A percentile compares a stretch with the other conserved stretches of the same genome.
Evolutionary conservation across 1,140 invertebrate species (phyloP).

Genomic region (Apis dorsata): DNA sequence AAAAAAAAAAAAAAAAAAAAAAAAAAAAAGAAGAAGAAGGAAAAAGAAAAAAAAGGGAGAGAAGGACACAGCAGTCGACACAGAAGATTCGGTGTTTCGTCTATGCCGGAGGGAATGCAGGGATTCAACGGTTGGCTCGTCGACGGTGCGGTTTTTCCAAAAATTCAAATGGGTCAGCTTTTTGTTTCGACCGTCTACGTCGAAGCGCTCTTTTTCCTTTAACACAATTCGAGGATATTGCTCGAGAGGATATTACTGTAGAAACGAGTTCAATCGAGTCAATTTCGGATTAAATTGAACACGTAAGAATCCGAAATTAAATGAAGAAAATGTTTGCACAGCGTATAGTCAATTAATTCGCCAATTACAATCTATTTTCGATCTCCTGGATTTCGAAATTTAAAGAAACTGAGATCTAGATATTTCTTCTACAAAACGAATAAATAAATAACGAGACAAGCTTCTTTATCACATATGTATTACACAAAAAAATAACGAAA

Average conservation of each 20-base stretch:
- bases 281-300: too few relatives aligned
- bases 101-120: neutral
- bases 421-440: neutral
- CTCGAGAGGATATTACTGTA: neutral
- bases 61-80: neutral
- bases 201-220: neutral
- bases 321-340: too few relatives aligned
- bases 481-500: too few relatives aligned
- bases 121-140: neutral
- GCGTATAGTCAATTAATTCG: neutral
- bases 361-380: too few relatives aligned
- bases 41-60: neutral
- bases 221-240: neutral
- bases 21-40: neutral
- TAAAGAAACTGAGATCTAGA: neutral
- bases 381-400: neutral
- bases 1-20: too few relatives aligned
- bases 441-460: neutral
- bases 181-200: neutral
- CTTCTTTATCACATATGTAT: too few relatives aligned
- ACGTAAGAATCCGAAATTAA: too few relatives aligned
- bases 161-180: constrained; percentile 24
- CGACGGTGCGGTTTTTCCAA: neutral
- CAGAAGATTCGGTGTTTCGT: neutral
- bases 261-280: too few relatives aligned